These are phyloP conservation scores for Cochlearius cochlearius DNA, from an alignment of 2,113 vertebrate genomes.

Conservation along the genomic window DNA sequence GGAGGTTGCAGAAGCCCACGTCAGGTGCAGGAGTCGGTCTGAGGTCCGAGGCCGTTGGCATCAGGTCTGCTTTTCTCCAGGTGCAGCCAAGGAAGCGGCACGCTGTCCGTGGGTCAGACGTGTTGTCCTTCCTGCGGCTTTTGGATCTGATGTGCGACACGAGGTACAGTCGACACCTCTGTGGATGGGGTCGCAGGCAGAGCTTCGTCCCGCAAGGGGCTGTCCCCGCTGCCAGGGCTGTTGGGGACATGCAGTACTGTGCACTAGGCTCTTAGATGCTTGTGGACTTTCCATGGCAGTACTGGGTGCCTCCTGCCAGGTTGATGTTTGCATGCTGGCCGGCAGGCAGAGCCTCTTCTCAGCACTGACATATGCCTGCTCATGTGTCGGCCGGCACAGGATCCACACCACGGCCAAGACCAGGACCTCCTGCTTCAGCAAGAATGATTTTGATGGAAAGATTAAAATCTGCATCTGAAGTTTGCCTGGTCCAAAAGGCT, in stretches of 20 bases:
- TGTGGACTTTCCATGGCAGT: not conserved
- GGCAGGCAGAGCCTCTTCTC: not conserved
- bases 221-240: not conserved
- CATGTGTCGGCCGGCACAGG: not conserved
- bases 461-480: not conserved
- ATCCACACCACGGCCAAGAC: not conserved
- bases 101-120: not conserved
- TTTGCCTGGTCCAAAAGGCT: not conserved
- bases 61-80: not conserved
- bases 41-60: fast-evolving
- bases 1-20: not conserved
- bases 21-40: not conserved
- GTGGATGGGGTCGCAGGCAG: not conserved
- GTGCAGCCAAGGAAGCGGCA: fast-evolving
- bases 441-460: not conserved
- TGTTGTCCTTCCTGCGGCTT: not conserved
- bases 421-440: not conserved
- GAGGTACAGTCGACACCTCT: not conserved
- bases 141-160: not conserved
- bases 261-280: not conserved
- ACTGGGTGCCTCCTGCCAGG: not conserved
- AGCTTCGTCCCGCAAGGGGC: not conserved
- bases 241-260: not conserved
- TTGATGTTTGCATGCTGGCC: not conserved
- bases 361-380: not conserved